Evolutionary conservation across 1,140 invertebrate genomes (phyloP).

Genomic region (Asobara japonica): DNA sequence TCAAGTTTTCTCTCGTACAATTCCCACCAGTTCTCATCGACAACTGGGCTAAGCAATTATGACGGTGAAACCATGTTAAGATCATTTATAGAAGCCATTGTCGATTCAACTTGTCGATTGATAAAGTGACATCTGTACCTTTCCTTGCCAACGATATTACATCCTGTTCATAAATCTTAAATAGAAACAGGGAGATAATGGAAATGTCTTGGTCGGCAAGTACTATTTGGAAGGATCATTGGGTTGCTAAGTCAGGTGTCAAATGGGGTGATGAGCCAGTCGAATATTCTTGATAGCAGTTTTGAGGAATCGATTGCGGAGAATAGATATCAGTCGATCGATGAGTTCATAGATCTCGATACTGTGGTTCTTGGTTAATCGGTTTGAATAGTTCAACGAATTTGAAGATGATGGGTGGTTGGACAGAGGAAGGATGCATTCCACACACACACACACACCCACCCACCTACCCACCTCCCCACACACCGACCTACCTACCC

Average conservation of each 20-base stretch:
- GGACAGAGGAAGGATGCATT: too few relatives aligned
- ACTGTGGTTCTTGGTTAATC: not conserved
- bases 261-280: not conserved
- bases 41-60: not conserved
- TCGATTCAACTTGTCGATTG: not conserved
- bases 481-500: too few relatives aligned
- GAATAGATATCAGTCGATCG: constrained; percentile 1
- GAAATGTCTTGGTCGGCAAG: not conserved
- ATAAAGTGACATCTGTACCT: not conserved
- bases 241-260: not conserved
- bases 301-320: not conserved
- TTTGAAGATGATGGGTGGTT: too few relatives aligned
- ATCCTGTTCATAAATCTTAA: not conserved
- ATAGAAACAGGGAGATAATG: not conserved
- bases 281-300: not conserved
- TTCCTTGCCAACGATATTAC: not conserved
- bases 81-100: not conserved
- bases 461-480: too few relatives aligned
- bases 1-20: not conserved
- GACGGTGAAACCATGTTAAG: not conserved
- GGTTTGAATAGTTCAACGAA: not conserved
- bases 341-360: not conserved
- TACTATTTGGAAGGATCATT: not conserved
- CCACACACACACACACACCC: too few relatives aligned
- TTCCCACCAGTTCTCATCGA: not conserved